Evolutionary conservation across 2,888 invertebrate species (phyloP), one percentile per base, ranked within the genome.

Genomic region (Alcis repandata): DNA sequence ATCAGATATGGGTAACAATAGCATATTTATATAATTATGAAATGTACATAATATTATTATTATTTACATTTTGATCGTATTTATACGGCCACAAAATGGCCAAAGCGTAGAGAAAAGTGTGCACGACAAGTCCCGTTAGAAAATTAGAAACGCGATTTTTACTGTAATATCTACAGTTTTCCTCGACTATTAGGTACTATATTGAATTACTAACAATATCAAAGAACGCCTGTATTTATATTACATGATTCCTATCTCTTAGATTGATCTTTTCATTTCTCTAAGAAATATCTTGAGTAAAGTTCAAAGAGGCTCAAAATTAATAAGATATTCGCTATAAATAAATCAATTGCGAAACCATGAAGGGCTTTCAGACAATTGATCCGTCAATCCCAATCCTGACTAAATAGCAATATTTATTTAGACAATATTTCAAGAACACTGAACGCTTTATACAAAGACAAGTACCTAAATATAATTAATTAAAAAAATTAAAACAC

Each of bases 341-440:
- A 63, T 59, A 59, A 63, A 53, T 53, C 46, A 46, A 63, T 59
- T 57, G 38, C 56, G 45, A 49, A 51, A 36, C 27, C 45, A 19
- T 41, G 32, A 52, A 59, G 45, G 48, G 51, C 15, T 59, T 48
- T 48, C 53, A 59, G 19, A 40, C 58, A 15, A 53, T 59, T 38
- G 46, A 20, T 48, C 43, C 9, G 41, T 57, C 58, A 46, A 58
- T 57, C 54, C 33, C 10, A 48, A 59, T 40, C 1, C 32, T 40
- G 63, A 46, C 63, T 45, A 27, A 33, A 17, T 6, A 17, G 17
- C 17, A 33, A 49, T 11, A 11, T 49, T 6, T 19, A 19, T 33
- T 2, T 17, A 10, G 11, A 11, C 49, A 36, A 51, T 36, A 36
- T 36, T 51, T 51, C 15, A 48, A 1, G 7, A 48, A 48, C 11